Evolutionary conservation across 1,140 invertebrate species (phyloP).

Genomic region (Liolophura sinensis): DNA sequence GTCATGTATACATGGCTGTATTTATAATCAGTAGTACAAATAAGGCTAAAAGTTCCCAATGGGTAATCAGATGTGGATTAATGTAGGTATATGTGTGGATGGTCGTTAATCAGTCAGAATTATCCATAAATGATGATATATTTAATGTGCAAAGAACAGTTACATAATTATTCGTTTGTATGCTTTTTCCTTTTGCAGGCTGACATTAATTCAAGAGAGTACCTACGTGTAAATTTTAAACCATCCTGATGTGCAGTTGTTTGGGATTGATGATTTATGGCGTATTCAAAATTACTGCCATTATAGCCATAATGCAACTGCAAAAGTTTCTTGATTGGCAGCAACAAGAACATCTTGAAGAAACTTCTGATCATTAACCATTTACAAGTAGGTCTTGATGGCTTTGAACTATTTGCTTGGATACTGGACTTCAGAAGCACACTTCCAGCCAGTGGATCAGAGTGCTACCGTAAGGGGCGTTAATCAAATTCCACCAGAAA

Average conservation of each 20-base stretch:
- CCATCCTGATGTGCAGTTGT: not conserved
- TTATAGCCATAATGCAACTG: too few relatives aligned
- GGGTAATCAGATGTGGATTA: not conserved
- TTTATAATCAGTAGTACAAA: not conserved
- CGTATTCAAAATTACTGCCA: too few relatives aligned
- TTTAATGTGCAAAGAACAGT: not conserved
- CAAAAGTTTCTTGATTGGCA: too few relatives aligned
- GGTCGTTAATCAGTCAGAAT: not conserved
- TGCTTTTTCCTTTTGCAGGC: slow-evolving; percentile 36
- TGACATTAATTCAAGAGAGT: slow-evolving; percentile 46
- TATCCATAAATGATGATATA: not conserved
- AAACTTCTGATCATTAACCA: too few relatives aligned
- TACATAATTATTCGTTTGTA: not conserved
- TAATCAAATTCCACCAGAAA: too few relatives aligned
- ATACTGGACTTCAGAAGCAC: too few relatives aligned
- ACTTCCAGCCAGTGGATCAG: too few relatives aligned
- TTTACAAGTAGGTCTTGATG: too few relatives aligned
- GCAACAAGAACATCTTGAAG: too few relatives aligned
- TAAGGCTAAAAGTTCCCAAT: not conserved
- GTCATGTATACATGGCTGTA: not conserved
- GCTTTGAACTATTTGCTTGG: too few relatives aligned
- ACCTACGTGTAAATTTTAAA: slow-evolving; percentile 27
- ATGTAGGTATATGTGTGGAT: not conserved
- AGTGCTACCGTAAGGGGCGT: too few relatives aligned
- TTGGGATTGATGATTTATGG: too few relatives aligned